These are phyloP conservation scores for Diachrysia chrysitis DNA, from an alignment of 2,888 invertebrate species.

Conservation along the genomic window DNA sequence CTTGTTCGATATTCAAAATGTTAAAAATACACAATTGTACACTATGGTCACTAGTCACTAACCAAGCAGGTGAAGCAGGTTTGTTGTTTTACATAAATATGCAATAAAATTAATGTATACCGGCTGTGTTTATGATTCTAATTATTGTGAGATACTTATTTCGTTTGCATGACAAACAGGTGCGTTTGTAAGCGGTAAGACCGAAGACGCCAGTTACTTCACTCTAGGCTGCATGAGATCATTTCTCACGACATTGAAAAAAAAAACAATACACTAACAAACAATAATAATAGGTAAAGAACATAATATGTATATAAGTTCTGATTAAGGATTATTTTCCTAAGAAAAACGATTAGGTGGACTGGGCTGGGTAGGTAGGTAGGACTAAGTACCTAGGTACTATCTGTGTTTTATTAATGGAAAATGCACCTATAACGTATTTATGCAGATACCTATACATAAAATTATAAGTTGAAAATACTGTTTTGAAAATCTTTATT, in stretches of 20 bases:
- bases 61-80: constrained; percentile 22
- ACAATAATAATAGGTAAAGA: background rate
- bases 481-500: too few relatives aligned
- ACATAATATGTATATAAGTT: background rate
- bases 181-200: constrained; percentile 9
- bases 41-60: constrained; percentile 22
- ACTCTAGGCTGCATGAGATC: constrained; percentile 25
- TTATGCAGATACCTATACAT: too few relatives aligned
- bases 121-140: constrained; percentile 23
- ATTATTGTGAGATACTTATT: constrained; percentile 25
- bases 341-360: background rate
- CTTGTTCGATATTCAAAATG: background rate
- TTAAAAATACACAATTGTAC: background rate
- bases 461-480: too few relatives aligned
- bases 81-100: constrained; percentile 46
- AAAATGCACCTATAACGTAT: too few relatives aligned
- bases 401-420: too few relatives aligned
- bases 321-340: background rate
- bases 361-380: too few relatives aligned
- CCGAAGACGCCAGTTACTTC: background rate
- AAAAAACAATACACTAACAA: too few relatives aligned
- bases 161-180: constrained; percentile 42
- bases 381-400: too few relatives aligned
- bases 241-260: constrained; percentile 22
- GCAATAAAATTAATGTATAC: constrained; percentile 35